Percentiles rank a stretch among this genome's conserved stretches.
Evolutionary conservation across 2,888 invertebrate genomes (phyloP).

Genomic region (Harpalus rubripes): DNA sequence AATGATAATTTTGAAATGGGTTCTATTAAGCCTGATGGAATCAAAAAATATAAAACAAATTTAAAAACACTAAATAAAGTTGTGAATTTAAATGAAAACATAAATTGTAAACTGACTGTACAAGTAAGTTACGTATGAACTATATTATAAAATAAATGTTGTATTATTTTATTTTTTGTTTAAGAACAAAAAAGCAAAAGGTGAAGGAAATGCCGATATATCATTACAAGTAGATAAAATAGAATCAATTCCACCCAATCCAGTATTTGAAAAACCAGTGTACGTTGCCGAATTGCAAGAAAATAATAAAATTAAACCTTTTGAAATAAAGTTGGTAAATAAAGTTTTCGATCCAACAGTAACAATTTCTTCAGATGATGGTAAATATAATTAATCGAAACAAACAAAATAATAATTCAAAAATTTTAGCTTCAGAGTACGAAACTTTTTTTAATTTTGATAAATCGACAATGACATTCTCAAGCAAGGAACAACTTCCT

Average conservation of each 20-base stretch:
- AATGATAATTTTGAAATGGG: slow-evolving; percentile 14
- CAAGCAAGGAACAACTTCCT: background rate
- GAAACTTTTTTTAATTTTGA: background rate
- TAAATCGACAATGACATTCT: background rate
- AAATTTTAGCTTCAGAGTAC: background rate
- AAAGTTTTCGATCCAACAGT: background rate
- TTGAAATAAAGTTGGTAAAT: background rate
- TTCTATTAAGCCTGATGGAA: background rate
- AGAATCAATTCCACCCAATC: slow-evolving; percentile 77
- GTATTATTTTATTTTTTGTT: background rate
- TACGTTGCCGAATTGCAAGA: slow-evolving; percentile 72
- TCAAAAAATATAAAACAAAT: slow-evolving; percentile 10
- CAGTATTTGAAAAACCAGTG: slow-evolving; percentile 77
- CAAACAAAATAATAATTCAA: background rate
- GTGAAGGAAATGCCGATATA: slow-evolving; percentile 69
- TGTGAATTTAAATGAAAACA: slow-evolving; percentile 28
- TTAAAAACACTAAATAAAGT: slow-evolving; percentile 30
- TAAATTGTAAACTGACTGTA: slow-evolving; percentile 71
- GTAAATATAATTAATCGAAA: background rate
- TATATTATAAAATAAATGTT: background rate
- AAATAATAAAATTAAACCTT: background rate
- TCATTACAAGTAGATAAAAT: slow-evolving; percentile 75
- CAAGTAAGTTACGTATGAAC: slow-evolving; percentile 55
- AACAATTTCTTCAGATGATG: background rate
- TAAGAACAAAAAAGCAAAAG: background rate